These are phyloP conservation scores for Ennomos quercinarius DNA, from an alignment of 2,888 invertebrate species.

Conservation along the genomic window DNA sequence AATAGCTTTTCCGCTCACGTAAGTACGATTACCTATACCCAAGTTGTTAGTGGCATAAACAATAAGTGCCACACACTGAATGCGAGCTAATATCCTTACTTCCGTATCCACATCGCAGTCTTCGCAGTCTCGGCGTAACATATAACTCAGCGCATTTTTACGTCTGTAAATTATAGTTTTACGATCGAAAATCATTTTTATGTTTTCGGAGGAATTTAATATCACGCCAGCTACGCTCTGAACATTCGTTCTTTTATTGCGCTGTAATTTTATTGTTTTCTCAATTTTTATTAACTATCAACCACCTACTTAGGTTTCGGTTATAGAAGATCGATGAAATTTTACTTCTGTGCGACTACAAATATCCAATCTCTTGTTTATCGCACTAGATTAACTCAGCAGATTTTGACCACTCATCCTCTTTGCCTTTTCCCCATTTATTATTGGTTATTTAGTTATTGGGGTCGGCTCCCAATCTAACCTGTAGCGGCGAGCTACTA, in stretches of 20 bases:
- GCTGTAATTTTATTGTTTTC: conserved; percentile 85
- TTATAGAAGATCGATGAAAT: conserved; percentile 64
- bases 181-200: conserved; percentile 86
- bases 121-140: conserved; percentile 63
- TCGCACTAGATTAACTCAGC: neutral
- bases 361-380: neutral
- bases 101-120: conserved; percentile 54
- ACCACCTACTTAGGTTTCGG: conserved; percentile 73
- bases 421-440: too few relatives aligned
- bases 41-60: conserved; percentile 31
- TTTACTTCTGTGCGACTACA: conserved; percentile 49
- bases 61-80: conserved; percentile 36
- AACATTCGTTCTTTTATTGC: conserved; percentile 83
- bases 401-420: conserved; percentile 3
- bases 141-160: conserved; percentile 83
- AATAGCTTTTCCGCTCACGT: neutral
- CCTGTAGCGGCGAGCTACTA: too few relatives aligned
- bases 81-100: conserved; percentile 50
- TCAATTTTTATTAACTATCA: conserved; percentile 85
- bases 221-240: conserved; percentile 82
- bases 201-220: conserved; percentile 85
- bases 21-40: neutral
- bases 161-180: conserved; percentile 86
- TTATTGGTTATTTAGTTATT: too few relatives aligned
- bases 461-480: too few relatives aligned